phyloP scores from a whole-genome alignment of 2,113 vertebrate species.

The Abramis brama region DNA sequence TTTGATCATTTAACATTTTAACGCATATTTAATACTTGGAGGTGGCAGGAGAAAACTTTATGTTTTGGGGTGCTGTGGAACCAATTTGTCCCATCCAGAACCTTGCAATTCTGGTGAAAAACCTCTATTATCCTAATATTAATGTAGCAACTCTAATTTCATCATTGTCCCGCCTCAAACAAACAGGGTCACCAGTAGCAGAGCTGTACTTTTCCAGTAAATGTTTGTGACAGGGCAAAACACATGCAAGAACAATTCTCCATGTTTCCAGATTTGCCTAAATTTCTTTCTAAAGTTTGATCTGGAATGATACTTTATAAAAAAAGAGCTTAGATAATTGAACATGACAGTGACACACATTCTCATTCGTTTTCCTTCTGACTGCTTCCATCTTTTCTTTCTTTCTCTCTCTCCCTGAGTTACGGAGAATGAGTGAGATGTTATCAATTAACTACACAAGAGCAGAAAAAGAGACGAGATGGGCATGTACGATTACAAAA shows the following conservation, averaged over 20 bases:
- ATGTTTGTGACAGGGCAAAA: not conserved
- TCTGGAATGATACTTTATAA: not conserved
- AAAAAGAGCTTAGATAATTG: not conserved
- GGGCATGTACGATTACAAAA: not conserved
- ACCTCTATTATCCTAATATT: not conserved
- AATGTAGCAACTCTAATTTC: not conserved
- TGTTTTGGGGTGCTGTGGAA: not conserved
- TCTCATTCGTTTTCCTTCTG: not conserved
- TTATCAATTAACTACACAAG: conserved; percentile 7
- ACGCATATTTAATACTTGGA: too few species aligned
- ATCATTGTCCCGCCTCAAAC: not conserved
- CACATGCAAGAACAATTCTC: not conserved
- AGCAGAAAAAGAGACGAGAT: not conserved
- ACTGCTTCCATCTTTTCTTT: not conserved
- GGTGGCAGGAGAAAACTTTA: not conserved
- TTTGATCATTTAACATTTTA: too few species aligned
- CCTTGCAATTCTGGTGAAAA: not conserved
- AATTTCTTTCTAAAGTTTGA: not conserved
- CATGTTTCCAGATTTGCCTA: conserved; percentile 18
- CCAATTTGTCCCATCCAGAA: not conserved
- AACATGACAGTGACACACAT: conserved; percentile 18
- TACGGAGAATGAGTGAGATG: not conserved
- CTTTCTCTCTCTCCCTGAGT: not conserved
- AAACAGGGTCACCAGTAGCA: not conserved
- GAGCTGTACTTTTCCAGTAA: conserved; percentile 1